Conservation (phyloP, 2,888 invertebrate genomes). For the Chrysotoxum bicinctum region DNA sequence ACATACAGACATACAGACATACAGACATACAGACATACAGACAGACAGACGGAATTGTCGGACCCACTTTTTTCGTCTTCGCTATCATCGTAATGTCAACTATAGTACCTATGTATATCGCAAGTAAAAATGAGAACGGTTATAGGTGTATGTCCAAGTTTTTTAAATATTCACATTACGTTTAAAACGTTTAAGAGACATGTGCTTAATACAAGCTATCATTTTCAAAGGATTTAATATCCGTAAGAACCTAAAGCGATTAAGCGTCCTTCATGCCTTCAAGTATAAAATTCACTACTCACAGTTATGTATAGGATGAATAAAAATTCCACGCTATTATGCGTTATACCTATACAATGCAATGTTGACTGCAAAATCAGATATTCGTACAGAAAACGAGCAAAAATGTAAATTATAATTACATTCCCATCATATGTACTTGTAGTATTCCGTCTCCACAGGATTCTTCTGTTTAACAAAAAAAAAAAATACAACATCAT, state of each 20-base stretch:
- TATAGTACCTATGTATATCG: too few relatives aligned
- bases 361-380: not conserved
- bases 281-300: not conserved
- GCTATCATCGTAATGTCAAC: too few relatives aligned
- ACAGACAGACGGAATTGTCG: too few relatives aligned
- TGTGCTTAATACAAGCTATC: too few relatives aligned
- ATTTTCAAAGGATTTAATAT: not conserved
- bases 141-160: too few relatives aligned
- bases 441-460: not conserved
- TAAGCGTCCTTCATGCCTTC: not conserved
- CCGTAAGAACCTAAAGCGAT: not conserved
- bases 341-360: not conserved
- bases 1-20: too few relatives aligned
- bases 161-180: too few relatives aligned
- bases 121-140: too few relatives aligned
- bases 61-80: too few relatives aligned
- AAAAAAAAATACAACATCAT: not conserved
- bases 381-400: not conserved
- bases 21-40: too few relatives aligned
- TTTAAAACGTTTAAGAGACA: too few relatives aligned
- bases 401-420: slow-evolving; percentile 7
- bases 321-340: not conserved
- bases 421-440: not conserved
- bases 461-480: not conserved
- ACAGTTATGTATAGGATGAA: not conserved